phyloP scores from a whole-genome alignment of 2,888 invertebrate genomes.

The Epicampocera succincta region DNA sequence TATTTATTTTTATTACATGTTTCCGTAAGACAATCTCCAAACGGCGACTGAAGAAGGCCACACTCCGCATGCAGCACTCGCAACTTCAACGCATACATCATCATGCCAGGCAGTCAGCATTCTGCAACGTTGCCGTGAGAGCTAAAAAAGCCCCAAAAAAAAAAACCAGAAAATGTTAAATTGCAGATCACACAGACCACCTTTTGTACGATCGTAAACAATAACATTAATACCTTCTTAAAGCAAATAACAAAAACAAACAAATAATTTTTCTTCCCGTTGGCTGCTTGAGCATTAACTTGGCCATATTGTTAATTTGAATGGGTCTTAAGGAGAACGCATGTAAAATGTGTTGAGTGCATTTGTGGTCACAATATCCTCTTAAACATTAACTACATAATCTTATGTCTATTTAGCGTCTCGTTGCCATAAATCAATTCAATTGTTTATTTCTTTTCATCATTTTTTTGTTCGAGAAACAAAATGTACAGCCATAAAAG shows the following conservation, averaged over 20 bases:
- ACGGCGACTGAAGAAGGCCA: slow-evolving; percentile 16
- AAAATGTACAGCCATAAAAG: slow-evolving; percentile 50
- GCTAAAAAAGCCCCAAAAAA: slow-evolving; percentile 40
- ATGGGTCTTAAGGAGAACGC: slow-evolving; percentile 15
- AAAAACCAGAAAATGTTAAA: slow-evolving; percentile 50
- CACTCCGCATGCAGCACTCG: slow-evolving; percentile 9
- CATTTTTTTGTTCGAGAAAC: slow-evolving; percentile 23
- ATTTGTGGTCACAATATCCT: slow-evolving; percentile 69
- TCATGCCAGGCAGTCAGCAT: background rate
- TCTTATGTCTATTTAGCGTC: slow-evolving; percentile 79
- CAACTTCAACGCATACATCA: slow-evolving; percentile 15
- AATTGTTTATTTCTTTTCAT: slow-evolving; percentile 71
- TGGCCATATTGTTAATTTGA: slow-evolving; percentile 23
- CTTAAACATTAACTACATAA: slow-evolving; percentile 74
- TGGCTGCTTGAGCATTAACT: slow-evolving; percentile 21
- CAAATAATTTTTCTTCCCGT: slow-evolving; percentile 27
- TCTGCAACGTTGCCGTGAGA: slow-evolving; percentile 31
- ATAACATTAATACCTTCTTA: slow-evolving; percentile 64
- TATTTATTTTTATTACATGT: background rate
- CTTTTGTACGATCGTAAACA: slow-evolving; percentile 67
- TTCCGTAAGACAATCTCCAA: slow-evolving; percentile 10
- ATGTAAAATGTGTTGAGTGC: slow-evolving; percentile 61
- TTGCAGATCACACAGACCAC: slow-evolving; percentile 63
- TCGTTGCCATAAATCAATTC: slow-evolving; percentile 78
- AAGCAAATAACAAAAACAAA: slow-evolving; percentile 33